These are phyloP conservation scores for Gambelia wislizenii DNA, from an alignment of 2,797 vertebrate species.

Conservation along the genomic window DNA sequence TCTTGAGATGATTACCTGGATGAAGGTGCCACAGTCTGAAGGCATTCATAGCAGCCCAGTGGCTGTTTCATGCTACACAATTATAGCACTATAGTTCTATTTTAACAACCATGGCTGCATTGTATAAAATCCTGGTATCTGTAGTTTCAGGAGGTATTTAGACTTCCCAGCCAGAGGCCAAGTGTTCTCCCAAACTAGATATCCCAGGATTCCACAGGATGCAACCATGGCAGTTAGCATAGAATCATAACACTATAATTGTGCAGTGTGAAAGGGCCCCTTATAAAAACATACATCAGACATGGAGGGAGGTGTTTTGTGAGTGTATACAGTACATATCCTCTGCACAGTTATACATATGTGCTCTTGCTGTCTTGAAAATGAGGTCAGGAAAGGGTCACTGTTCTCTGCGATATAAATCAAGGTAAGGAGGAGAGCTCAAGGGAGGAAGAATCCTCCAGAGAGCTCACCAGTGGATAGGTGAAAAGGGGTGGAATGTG, in stretches of 20 bases:
- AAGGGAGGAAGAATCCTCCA: slow-evolving; percentile 57
- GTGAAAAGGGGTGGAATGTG: not conserved
- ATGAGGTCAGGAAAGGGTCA: slow-evolving; percentile 74
- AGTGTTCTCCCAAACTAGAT: too few species aligned
- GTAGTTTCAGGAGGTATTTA: too few species aligned
- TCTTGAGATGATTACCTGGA: not conserved
- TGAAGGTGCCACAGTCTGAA: not conserved
- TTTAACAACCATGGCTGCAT: too few species aligned
- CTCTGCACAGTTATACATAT: slow-evolving; percentile 31
- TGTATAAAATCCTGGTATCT: too few species aligned
- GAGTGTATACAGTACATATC: not conserved
- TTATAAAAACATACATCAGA: too few species aligned
- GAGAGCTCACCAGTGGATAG: slow-evolving; percentile 59
- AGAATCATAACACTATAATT: too few species aligned
- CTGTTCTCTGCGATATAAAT: slow-evolving; percentile 70
- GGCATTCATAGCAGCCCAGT: not conserved
- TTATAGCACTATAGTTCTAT: too few species aligned
- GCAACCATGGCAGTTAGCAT: too few species aligned
- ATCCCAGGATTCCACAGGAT: too few species aligned
- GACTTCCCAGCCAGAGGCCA: too few species aligned
- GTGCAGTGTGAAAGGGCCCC: too few species aligned
- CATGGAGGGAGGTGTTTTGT: not conserved
- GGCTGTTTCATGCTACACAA: too few species aligned
- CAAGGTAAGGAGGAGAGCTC: slow-evolving; percentile 68
- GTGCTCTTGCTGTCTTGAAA: slow-evolving; percentile 65